Evolutionary conservation across 2,888 invertebrate genomes (phyloP), one percentile per base, ranked within the genome.

Genomic region (Congeria kusceri): DNA sequence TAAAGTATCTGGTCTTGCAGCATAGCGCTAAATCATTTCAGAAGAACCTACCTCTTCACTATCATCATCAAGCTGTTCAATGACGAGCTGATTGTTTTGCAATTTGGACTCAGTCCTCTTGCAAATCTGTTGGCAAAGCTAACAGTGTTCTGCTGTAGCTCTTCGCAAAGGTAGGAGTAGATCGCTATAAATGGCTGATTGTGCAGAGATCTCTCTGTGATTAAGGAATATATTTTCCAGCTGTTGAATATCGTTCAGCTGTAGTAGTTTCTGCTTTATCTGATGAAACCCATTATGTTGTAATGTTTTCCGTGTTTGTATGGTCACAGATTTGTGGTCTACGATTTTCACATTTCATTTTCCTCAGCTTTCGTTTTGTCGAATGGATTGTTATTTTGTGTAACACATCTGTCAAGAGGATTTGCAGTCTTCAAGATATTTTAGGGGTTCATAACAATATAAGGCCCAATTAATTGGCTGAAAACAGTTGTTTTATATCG

Each of bases 31-130:
- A 15, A 80, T 32, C 5, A 80, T 70, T 20, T 18, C 46, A 13
- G 59, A 71, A 13, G 39, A 13, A 18, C 62, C 69, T 7, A 79
- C 29, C 39, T 78, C 72, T n/a, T 71, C 67, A 39, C 75, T 73
- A 20, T 72, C 76, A 64, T 78, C 77, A 47, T 84, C 80, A 65
- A 85, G 62, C 13, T 44, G 11, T 23, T 63, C 9, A 9, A 83
- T 27, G 18, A 67, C 29, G 9, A 27, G 46, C n/a, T n/a, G 66
- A 20, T 23, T 78, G 80, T 49, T 84, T 85, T 1, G 80, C 29
- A 18, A 83, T 29, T 11, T 18, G 4, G 0, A 70, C 64, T 23
- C 81, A n/a, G 11, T 77, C 75, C 44, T 83, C 29, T 49, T 32
- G 64, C 25, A 61, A 28, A 61, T 71, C 56, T 56, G 71, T 71